Evolutionary conservation across 2,113 vertebrate genomes (phyloP), one percentile per base, ranked within the genome.

Genomic region (Lates calcarifer): DNA sequence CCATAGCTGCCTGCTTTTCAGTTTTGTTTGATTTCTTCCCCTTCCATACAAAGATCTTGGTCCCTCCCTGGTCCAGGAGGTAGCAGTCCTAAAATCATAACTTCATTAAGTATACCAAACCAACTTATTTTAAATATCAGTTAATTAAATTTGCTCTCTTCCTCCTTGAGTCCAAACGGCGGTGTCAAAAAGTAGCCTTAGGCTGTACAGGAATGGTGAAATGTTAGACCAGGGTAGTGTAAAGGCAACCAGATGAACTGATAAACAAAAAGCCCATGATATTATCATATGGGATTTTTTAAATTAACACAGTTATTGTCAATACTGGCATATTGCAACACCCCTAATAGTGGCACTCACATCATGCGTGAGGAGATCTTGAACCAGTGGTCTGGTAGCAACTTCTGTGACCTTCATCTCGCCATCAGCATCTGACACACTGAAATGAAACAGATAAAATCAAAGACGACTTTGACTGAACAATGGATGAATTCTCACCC

Each of bases 31-130:
- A 95, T 72, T 90, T 95, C 85, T 95, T 97, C 39, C 97, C 97
- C 83, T 97, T 98, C 97, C 97, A 98, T 18, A 97, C 95, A 33
- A 96, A 98, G 84, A 98, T 93, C 84, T 96, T 96, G 58, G 88
- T 43, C 6, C 97, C 96, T 9, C 95, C 94, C 22, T 98, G 97
- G 88, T 98, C 97, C 91, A 98, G 88, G 76, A 98, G 92, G 79
- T 95, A 98, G 92, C 96, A 98, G 89, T 98, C 97, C 97, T 98
- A 73, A 70, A 87, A 68, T 8, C 77, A 55, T 57, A 33, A 55
- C 72, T 31, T 70, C 0, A 28, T 65, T 10, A 64, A 15, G 6
- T 58, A 28, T 51, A 49, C 22, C 55, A 56, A 39, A 70, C 29
- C 1, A 49, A 60, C 41, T 56, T 0, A 43, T 51, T 24, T 57